phyloP scores from a whole-genome alignment of 2,888 invertebrate species.

The Teinopalpus imperialis region DNA sequence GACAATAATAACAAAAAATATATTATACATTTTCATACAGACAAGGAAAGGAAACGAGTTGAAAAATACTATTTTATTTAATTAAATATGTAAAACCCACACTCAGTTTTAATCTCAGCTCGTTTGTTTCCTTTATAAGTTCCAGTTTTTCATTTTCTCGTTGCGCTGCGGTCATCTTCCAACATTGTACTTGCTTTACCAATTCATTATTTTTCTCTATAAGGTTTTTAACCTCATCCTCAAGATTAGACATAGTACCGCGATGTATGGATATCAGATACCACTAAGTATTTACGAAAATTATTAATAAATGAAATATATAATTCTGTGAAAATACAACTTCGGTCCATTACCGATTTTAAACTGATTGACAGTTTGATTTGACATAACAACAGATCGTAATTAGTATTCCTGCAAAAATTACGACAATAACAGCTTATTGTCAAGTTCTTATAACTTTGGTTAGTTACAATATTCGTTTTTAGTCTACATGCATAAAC shows the following conservation, averaged over 20 bases:
- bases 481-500: too few relatives aligned
- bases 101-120: conserved; percentile 62
- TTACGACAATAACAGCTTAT: too few relatives aligned
- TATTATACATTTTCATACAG: too few relatives aligned
- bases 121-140: conserved; percentile 67
- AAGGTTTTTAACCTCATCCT: conserved; percentile 58
- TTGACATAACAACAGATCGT: not conserved
- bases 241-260: conserved; percentile 51
- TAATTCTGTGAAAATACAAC: not conserved
- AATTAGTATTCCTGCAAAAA: too few relatives aligned
- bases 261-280: too few relatives aligned
- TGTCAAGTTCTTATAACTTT: too few relatives aligned
- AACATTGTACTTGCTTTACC: conserved; percentile 63
- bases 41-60: too few relatives aligned
- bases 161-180: conserved; percentile 64
- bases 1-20: too few relatives aligned
- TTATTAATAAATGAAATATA: not conserved
- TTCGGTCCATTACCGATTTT: conserved; percentile 4
- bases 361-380: conserved; percentile 17
- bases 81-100: conserved; percentile 45
- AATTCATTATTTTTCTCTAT: conserved; percentile 65
- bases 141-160: conserved; percentile 64
- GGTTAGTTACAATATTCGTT: too few relatives aligned
- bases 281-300: not conserved
- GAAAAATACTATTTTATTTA: not conserved